Base-by-base conservation (phyloP, 1,140 invertebrate genomes). In the Papilio dardanus region DNA sequence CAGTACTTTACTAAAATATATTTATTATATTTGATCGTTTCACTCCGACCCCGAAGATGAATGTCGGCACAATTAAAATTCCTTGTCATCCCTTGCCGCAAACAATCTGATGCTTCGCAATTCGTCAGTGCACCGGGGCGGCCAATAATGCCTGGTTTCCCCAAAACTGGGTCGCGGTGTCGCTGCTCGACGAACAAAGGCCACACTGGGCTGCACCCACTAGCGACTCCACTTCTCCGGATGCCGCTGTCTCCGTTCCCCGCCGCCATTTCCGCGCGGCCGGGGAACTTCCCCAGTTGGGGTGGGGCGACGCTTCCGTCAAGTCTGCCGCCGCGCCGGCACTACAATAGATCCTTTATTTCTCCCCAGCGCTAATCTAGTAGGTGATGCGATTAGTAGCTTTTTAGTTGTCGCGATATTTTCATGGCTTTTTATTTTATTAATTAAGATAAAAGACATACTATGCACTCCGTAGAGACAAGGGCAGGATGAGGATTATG, bases 301-400 rank as follows among this genome's bases (percentile, higher is more conserved):
- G 77, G 79, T 74, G 74, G 80, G 71, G 66, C 71, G 81, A 77
- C 62, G 65, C 80, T 89, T 86, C 85, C 86, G 85, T 54, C 46
- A 73, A 73, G 71, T 31, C 76, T 76, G 81, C 75, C 71, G 78
- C 80, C 77, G 68, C 71, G 79, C 80, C 77, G 68, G 85, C 78
- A 88, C 87, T 86, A 91, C 88, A 92, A 91, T 92, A 81, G 85
- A 83, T 85, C 88, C 88, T 89, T 90, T 91, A 89, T 90, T 83
- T 85, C 87, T 88, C 87, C 86, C 86, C 83, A 88, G 83, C 83
- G 84, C 88, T 90, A 90, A 92, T 90, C 90, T 88, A 86, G 75
- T 82, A 81, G 83, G 80, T 86, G 84, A 90, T 89, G 82, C 87
- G 84, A 91, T 90, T 89, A 90, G 83, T 79, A 46, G 10, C 67